A percentile compares a stretch with the other conserved stretches of the same genome.
Conservation (phyloP, 2,113 vertebrate species). For the Ivindomyrus marchei region DNA sequence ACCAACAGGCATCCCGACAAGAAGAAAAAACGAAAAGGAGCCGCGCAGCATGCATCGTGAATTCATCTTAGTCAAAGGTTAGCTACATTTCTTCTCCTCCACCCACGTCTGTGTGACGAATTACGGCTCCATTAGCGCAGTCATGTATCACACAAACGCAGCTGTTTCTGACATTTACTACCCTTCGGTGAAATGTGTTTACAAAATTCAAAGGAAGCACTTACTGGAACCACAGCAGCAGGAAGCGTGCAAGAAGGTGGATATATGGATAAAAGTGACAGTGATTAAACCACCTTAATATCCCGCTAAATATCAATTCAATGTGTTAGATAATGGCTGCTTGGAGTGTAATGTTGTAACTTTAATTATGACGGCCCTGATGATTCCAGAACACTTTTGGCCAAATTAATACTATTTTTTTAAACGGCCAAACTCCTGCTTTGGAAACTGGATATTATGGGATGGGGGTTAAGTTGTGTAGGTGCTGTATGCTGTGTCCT, state of each 20-base stretch:
- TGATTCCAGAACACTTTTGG: neutral
- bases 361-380: neutral
- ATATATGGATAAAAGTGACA: neutral
- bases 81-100: neutral
- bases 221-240: neutral
- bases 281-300: neutral
- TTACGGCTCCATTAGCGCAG: neutral
- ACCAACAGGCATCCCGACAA: neutral
- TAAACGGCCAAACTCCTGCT: neutral
- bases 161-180: neutral
- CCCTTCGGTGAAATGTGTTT: neutral
- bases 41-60: neutral
- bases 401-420: neutral
- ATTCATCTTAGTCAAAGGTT: neutral
- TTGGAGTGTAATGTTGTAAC: neutral
- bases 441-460: conserved; percentile 13
- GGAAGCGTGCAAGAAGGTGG: neutral
- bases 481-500: neutral
- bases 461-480: neutral
- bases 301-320: neutral
- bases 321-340: neutral
- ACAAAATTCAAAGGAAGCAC: neutral
- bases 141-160: neutral
- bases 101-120: neutral
- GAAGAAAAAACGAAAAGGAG: neutral